phyloP scores from a whole-genome alignment of 2,113 vertebrate species.

The Mormyrus iriodes region DNA sequence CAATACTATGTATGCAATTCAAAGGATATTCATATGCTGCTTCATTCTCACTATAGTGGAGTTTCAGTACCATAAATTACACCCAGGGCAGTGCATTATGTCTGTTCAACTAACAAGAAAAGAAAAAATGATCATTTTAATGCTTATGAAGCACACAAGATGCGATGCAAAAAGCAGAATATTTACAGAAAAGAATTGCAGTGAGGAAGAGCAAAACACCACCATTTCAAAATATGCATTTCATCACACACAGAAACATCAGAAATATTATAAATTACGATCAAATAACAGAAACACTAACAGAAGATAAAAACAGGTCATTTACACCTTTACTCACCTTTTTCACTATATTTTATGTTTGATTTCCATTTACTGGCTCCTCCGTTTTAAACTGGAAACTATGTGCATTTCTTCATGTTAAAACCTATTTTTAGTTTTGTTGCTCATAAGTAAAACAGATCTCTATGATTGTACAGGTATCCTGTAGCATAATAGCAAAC shows the following conservation, averaged over 20 bases:
- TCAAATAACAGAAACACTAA: background rate
- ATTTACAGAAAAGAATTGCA: too few relatives aligned
- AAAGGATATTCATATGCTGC: too few relatives aligned
- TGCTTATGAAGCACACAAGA: too few relatives aligned
- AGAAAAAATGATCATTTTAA: too few relatives aligned
- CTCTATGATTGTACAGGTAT: background rate
- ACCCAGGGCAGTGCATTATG: too few relatives aligned
- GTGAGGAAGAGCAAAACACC: too few relatives aligned
- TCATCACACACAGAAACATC: background rate
- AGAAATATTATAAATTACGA: background rate
- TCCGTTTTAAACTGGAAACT: background rate
- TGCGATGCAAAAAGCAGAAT: too few relatives aligned
- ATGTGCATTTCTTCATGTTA: background rate
- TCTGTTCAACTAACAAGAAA: too few relatives aligned
- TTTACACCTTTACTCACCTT: background rate
- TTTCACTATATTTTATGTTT: background rate
- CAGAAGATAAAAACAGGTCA: background rate
- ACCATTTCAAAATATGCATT: too few relatives aligned
- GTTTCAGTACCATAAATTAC: too few relatives aligned
- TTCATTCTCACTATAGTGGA: too few relatives aligned
- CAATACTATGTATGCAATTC: too few relatives aligned
- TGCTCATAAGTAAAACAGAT: background rate
- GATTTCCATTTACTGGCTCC: background rate
- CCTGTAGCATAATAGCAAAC: background rate
- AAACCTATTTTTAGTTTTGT: background rate